A percentile compares a stretch with the other conserved stretches of the same genome.
These are phyloP conservation scores for Brevimyrus niger DNA, from an alignment of 2,113 vertebrate genomes.

Conservation along the genomic window DNA sequence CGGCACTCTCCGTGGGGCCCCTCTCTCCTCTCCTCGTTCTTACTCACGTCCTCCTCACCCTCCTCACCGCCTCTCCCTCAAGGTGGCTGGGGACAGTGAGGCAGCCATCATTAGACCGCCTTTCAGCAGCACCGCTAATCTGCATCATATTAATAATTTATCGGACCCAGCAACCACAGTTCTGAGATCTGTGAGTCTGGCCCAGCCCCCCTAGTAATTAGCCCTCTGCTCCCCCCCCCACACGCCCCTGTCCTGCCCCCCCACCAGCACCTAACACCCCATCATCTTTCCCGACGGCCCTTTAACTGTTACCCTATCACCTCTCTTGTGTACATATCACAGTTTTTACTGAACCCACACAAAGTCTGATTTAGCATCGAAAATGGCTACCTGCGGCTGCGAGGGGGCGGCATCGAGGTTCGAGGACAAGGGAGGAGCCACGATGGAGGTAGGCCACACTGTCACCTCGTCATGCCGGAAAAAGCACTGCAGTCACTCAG, in stretches of 20 bases:
- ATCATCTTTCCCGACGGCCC: slow-evolving; percentile 23
- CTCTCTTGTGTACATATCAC: not conserved
- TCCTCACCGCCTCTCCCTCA: slow-evolving; percentile 38
- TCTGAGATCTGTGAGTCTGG: slow-evolving; percentile 35
- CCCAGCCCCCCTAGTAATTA: not conserved
- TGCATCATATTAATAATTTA: slow-evolving; percentile 68
- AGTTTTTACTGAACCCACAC: not conserved
- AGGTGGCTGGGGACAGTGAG: slow-evolving; percentile 39
- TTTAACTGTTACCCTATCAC: slow-evolving; percentile 11
- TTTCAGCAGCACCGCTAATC: slow-evolving; percentile 54
- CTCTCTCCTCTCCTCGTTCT: not conserved
- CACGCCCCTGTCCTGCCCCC: not conserved
- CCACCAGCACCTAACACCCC: slow-evolving; percentile 7
- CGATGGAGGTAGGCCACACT: not conserved
- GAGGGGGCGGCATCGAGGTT: not conserved
- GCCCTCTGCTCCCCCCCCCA: not conserved
- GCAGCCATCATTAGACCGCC: slow-evolving; percentile 55
- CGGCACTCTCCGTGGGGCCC: not conserved
- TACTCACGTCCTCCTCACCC: not conserved
- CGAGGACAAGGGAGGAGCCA: not conserved
- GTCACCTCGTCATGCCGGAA: not conserved
- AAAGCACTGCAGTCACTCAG: slow-evolving; percentile 43
- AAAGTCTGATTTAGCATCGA: not conserved
- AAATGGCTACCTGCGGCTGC: not conserved
- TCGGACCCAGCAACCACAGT: slow-evolving; percentile 48